A percentile compares a stretch with the other conserved stretches of the same genome.
These are phyloP conservation scores for Oscheius sp. DNA, from an alignment of 2,888 invertebrate genomes.

Conservation along the genomic window DNA sequence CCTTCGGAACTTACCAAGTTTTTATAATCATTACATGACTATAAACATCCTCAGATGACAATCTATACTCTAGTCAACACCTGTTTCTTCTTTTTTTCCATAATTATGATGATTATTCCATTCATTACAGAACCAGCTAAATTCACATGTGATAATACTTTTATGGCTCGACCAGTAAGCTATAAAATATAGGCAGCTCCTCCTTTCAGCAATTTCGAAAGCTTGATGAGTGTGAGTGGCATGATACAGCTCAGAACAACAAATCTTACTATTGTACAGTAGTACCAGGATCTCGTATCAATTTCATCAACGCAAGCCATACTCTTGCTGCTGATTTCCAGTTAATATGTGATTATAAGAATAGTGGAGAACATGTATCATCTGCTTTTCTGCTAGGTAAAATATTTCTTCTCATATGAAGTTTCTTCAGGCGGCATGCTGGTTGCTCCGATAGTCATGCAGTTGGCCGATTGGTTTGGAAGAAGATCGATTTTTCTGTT, in stretches of 20 bases:
- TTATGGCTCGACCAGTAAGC: too few relatives aligned
- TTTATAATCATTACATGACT: background rate
- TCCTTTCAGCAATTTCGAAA: background rate
- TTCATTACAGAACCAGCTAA: constrained; percentile 57
- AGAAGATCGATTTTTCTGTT: constrained; percentile 61
- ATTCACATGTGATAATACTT: constrained; percentile 41
- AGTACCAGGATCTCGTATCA: background rate
- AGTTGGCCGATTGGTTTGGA: constrained; percentile 61
- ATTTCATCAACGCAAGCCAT: background rate
- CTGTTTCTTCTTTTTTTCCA: constrained; percentile 42
- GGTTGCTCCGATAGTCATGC: constrained; percentile 55
- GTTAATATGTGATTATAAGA: constrained; percentile 58
- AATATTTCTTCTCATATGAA: background rate
- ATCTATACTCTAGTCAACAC: constrained; percentile 45
- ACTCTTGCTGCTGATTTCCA: constrained; percentile 53
- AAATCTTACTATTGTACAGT: background rate
- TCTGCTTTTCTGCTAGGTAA: constrained; percentile 65
- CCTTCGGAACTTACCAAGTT: constrained; percentile 65
- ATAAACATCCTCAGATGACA: constrained; percentile 42
- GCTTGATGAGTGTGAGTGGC: constrained; percentile 22
- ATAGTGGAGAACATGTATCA: constrained; percentile 54
- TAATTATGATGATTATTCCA: constrained; percentile 64
- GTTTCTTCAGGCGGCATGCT: constrained; percentile 52
- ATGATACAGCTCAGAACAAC: background rate
- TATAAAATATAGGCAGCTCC: background rate